A percentile compares a stretch with the other conserved stretches of the same genome.
phyloP scores from a whole-genome alignment of 2,888 invertebrate species.

The Tolmerus cingulatus region DNA sequence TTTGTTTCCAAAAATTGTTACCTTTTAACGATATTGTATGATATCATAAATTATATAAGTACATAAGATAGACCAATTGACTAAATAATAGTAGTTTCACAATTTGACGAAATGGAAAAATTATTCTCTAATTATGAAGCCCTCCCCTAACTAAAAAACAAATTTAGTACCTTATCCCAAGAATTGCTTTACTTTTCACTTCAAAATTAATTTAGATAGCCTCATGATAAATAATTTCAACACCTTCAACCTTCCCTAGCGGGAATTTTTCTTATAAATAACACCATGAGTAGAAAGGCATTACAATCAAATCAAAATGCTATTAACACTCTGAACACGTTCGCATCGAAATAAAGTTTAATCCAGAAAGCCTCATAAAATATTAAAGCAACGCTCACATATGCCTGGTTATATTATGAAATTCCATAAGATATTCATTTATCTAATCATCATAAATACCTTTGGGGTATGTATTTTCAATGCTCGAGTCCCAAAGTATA shows the following conservation, averaged over 20 bases:
- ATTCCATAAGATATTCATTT: conserved; percentile 29
- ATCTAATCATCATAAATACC: conserved; percentile 39
- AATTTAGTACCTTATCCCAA: too few species aligned
- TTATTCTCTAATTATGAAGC: too few species aligned
- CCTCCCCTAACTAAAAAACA: too few species aligned
- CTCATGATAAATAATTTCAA: not conserved
- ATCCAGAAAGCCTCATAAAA: not conserved
- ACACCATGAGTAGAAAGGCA: not conserved
- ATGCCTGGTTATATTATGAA: conserved; percentile 11
- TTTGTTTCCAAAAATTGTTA: not conserved
- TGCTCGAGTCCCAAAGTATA: not conserved
- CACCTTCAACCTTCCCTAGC: not conserved
- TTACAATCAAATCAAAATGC: conserved; percentile 1
- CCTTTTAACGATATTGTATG: not conserved
- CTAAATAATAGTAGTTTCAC: too few species aligned
- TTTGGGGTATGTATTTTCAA: conserved; percentile 17
- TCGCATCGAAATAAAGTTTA: conserved; percentile 1
- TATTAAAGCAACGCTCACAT: conserved; percentile 9
- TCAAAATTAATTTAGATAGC: too few species aligned
- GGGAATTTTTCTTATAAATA: not conserved
- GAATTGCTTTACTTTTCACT: too few species aligned
- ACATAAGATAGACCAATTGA: too few species aligned
- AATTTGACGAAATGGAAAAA: too few species aligned
- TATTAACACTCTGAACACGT: conserved; percentile 13
- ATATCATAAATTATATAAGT: too few species aligned